Percentiles rank a stretch among this genome's conserved stretches.
Conservation (phyloP, 2,888 invertebrate genomes). For the Chrysolina americana region DNA sequence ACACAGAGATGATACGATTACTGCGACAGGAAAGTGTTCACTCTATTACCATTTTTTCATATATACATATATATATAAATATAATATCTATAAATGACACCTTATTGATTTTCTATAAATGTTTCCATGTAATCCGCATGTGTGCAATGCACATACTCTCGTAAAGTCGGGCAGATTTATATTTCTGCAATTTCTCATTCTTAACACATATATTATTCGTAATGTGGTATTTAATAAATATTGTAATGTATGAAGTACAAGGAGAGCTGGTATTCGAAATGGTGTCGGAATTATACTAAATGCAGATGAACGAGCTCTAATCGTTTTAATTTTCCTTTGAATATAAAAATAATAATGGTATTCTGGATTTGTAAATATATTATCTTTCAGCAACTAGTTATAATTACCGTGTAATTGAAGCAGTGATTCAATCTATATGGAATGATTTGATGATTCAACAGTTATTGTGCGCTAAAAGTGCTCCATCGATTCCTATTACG, state of each 20-base stretch:
- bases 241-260: slow-evolving; percentile 7
- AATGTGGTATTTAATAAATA: background rate
- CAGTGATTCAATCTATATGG: background rate
- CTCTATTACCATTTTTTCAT: too few relatives aligned
- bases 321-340: background rate
- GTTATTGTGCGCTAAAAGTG: background rate
- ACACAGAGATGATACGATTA: too few relatives aligned
- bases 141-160: background rate
- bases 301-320: background rate
- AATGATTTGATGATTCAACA: background rate
- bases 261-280: slow-evolving; percentile 4
- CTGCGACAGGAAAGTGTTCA: too few relatives aligned
- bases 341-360: background rate
- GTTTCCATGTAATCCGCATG: too few relatives aligned
- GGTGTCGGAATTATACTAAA: slow-evolving; percentile 13
- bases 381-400: background rate
- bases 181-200: background rate
- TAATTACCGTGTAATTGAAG: background rate
- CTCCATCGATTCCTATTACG: too few relatives aligned
- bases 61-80: too few relatives aligned
- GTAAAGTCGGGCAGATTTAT: background rate
- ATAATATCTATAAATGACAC: too few relatives aligned
- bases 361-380: background rate
- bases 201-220: background rate
- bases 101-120: too few relatives aligned